Evolutionary conservation across 1,140 invertebrate species (phyloP), one percentile per base, ranked within the genome.

Genomic region (Ceratoteleas bidentatus): DNA sequence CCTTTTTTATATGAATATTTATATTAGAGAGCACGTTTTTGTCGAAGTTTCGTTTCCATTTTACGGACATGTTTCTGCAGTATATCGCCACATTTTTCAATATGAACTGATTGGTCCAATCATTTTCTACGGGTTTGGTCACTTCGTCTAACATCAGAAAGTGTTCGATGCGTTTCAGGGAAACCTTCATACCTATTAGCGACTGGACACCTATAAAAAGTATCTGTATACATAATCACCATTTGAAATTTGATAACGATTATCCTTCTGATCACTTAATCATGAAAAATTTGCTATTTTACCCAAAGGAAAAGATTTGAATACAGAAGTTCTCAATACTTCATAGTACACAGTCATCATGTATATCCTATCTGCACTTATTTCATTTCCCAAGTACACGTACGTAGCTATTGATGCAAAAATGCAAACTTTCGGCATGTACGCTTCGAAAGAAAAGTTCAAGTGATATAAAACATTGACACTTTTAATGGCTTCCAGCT

Each of bases 121-220:
- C 13, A 6, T 14, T 14, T 13, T 49, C 10, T 0, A 11, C 8
- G 10, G 6, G 10, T 49, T 14, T 49, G 13, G 13, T n/a, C 0
- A 49, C 45, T 49, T 49, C 45, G 13, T 49, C 45, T 3, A 49
- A 13, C 45, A 49, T 49, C 13, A 49, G 13, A 49, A 49, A 49
- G 2, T 49, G 10, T 49, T 49, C 45, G 10, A 49, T 49, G 6
- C 45, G 11, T 49, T 14, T 49, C 3, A 49, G 2, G 2, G 45
- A 49, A 13, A 49, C 45, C 2, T 13, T 49, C 45, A 49, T 49
- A 13, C 13, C 45, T 49, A 49, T 49, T 11, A 49, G 11, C 13
- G 45, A 3, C 13, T 49, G 45, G 2, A 49, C 13, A 6, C 11
- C 45, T 49, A 13, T 49, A 49, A n/a, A 49, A 49, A 49, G n/a